Conservation (phyloP, 1,140 invertebrate species). For the Papilio dardanus region DNA sequence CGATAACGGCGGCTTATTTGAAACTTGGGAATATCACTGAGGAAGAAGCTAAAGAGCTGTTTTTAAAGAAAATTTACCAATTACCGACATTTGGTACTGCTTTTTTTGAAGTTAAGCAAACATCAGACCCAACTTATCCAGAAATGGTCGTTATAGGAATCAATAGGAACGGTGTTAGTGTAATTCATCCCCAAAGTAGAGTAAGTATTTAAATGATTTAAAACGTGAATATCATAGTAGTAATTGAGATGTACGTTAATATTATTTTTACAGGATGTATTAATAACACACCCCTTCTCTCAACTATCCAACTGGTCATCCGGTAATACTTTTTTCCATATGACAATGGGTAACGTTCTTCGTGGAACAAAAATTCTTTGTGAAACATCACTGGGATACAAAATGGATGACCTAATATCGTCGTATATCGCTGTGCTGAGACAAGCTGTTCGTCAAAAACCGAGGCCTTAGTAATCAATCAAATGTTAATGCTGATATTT, state of each 20-base stretch:
- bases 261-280: constrained; percentile 85
- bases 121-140: constrained; percentile 92
- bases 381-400: constrained; percentile 96
- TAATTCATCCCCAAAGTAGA: constrained; percentile 94
- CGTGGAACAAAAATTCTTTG: constrained; percentile 94
- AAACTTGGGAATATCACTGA: constrained; percentile 83
- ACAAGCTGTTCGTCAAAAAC: constrained; percentile 58
- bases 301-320: constrained; percentile 96
- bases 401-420: constrained; percentile 98
- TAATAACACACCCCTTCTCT: constrained; percentile 92
- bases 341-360: constrained; percentile 95
- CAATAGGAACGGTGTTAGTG: constrained; percentile 94
- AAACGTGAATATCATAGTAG: not conserved
- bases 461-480: constrained; percentile 38
- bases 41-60: constrained; percentile 92
- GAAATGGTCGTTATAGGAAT: constrained; percentile 95
- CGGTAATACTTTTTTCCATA: constrained; percentile 96
- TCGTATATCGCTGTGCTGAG: constrained; percentile 89
- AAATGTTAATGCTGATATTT: constrained; percentile 23
- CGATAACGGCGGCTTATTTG: constrained; percentile 86
- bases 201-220: constrained; percentile 74
- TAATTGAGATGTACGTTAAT: not conserved
- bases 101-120: constrained; percentile 97
- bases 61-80: constrained; percentile 91
- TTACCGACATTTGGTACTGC: constrained; percentile 97